A percentile compares a stretch with the other conserved stretches of the same genome.
Evolutionary conservation across 2,797 vertebrate genomes (phyloP).

Genomic region (Anguilla megastoma): DNA sequence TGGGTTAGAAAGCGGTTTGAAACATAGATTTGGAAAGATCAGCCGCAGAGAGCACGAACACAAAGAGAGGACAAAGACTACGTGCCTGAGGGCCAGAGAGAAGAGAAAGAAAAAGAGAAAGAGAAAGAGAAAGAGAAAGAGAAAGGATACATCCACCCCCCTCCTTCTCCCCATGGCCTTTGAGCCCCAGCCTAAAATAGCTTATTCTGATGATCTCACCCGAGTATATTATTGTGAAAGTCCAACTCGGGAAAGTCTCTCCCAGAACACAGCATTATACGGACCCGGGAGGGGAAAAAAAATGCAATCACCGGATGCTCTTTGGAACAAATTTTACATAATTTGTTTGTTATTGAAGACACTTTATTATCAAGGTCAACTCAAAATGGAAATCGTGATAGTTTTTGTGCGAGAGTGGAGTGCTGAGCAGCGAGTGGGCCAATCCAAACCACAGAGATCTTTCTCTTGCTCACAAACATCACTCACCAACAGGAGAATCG

Average conservation of each 20-base stretch:
- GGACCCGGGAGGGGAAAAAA: background rate
- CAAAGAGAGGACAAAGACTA: background rate
- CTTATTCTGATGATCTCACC: background rate
- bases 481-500: background rate
- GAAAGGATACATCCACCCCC: background rate
- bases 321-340: background rate
- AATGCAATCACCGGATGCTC: background rate
- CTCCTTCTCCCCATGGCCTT: background rate
- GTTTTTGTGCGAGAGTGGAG: background rate
- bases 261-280: background rate
- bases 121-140: background rate
- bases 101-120: background rate
- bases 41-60: background rate
- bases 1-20: slow-evolving; percentile 2
- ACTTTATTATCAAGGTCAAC: background rate
- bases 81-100: background rate
- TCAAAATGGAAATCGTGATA: background rate
- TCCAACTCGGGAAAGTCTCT: background rate
- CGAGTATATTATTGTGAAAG: background rate
- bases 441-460: background rate
- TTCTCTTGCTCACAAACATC: background rate
- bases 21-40: background rate
- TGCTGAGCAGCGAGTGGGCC: background rate
- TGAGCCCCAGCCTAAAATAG: background rate
- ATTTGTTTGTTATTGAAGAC: background rate